A percentile compares a stretch with the other conserved stretches of the same genome.
Conservation (phyloP, 2,113 vertebrate species). For the Atlantisia rogersi region DNA sequence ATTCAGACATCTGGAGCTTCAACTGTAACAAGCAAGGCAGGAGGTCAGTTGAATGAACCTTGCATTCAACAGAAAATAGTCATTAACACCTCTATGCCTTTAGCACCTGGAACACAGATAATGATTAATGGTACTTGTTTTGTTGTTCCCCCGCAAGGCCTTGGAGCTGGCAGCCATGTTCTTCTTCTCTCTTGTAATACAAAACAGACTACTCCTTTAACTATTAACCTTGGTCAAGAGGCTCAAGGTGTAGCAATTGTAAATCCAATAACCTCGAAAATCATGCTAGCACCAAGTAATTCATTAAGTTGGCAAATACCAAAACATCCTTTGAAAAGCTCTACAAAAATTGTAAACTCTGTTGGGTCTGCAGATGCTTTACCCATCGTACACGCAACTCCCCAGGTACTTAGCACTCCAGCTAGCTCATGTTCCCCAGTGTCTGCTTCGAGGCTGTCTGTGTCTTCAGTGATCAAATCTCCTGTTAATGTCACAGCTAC, state of each 20-base stretch:
- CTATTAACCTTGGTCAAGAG: conserved; percentile 63
- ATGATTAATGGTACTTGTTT: conserved; percentile 90
- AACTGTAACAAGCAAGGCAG: conserved; percentile 48
- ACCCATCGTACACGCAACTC: conserved; percentile 79
- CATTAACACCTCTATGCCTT: conserved; percentile 88
- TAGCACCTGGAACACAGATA: conserved; percentile 94
- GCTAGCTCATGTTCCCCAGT: conserved; percentile 67
- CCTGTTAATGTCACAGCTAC: conserved; percentile 46
- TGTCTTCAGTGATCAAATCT: conserved; percentile 70
- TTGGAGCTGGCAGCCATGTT: conserved; percentile 91
- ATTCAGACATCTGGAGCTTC: conserved; percentile 55
- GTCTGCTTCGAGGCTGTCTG: conserved; percentile 46
- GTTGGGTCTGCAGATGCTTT: conserved; percentile 76
- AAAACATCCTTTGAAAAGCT: conserved; percentile 71
- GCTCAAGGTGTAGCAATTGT: conserved; percentile 36
- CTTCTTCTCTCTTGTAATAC: conserved; percentile 85
- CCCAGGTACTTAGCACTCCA: conserved; percentile 73
- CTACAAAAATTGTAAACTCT: conserved; percentile 82
- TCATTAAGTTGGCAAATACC: conserved; percentile 64
- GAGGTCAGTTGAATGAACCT: conserved; percentile 69
- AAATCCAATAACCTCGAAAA: conserved; percentile 67
- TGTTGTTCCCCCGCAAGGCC: conserved; percentile 93
- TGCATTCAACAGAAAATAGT: conserved; percentile 90
- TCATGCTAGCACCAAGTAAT: conserved; percentile 61
- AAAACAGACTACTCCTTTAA: conserved; percentile 73